phyloP scores from a whole-genome alignment of 1,140 invertebrate genomes.

The Anastatus disparis region DNA sequence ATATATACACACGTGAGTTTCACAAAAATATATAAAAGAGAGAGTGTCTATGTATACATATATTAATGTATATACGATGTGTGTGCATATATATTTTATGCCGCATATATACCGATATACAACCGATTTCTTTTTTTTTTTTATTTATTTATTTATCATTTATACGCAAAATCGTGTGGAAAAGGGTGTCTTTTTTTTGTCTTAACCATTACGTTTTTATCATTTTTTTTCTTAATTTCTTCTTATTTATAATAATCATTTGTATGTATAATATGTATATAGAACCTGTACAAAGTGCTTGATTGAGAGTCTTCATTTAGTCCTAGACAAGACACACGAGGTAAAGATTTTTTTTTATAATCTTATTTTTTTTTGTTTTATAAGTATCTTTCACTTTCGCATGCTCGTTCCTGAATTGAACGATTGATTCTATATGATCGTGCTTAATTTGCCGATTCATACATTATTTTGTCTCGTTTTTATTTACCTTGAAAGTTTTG shows the following conservation, averaged over 20 bases:
- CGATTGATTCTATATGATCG: too few relatives aligned
- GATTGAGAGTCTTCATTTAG: conserved; percentile 59
- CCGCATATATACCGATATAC: conserved; percentile 53
- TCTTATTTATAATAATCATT: conserved; percentile 40
- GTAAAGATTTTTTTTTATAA: conserved; percentile 51
- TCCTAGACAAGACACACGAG: conserved; percentile 65
- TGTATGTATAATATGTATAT: conserved; percentile 46
- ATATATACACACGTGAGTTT: conserved; percentile 64
- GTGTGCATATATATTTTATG: conserved; percentile 40
- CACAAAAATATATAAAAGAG: conserved; percentile 68
- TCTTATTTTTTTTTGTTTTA: conserved; percentile 12
- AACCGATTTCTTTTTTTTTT: conserved; percentile 43
- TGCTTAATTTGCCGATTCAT: too few relatives aligned
- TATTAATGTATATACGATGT: conserved; percentile 13
- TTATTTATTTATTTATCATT: neutral
- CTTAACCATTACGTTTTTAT: conserved; percentile 35
- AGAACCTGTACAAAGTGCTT: conserved; percentile 64
- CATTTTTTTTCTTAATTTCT: too few relatives aligned
- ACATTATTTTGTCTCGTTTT: neutral
- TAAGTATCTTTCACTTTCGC: too few relatives aligned
- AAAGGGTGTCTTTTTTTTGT: conserved; percentile 58
- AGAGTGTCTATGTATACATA: conserved; percentile 61
- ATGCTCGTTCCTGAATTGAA: too few relatives aligned
- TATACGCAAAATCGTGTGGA: conserved; percentile 58
- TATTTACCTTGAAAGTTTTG: conserved; percentile 21